Evolutionary conservation across 2,113 vertebrate species (phyloP), one percentile per base, ranked within the genome.

Genomic region (Callospermophilus lateralis): DNA sequence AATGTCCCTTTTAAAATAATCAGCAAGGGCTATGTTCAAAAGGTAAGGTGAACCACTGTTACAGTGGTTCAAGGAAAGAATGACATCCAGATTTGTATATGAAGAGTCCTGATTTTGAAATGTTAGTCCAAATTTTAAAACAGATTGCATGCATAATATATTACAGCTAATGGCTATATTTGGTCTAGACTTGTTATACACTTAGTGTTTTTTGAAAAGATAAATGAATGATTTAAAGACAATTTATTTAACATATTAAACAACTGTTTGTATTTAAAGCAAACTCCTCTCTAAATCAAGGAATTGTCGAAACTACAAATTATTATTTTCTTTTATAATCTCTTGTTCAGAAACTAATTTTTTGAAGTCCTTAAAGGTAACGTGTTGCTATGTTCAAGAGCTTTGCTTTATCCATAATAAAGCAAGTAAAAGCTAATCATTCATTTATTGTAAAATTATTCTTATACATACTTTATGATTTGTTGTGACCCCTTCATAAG

Each of bases 391-490:
- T 0, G 0, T 84, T 65, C 67, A 34, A 30, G 42, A 84, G 0
- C 3, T 96, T 97, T 94, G 22, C 42, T 45, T 70, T 84, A 74
- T 6, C 51, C 8, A 81, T 37, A 89, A 6, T 95, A 93, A 91
- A 96, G 37, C 12, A 58, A 63, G 28, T 88, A 30, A 34, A 17
- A 89, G 37, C 22, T 77, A 91, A 95, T 80, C 34, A 87, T 89
- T 85, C 81, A 0, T 88, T 51, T 84, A 34, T 72, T 81, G 92
- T 96, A 83, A 97, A 85, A 91, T 95, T 86, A 92, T 58, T 34
- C 97, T 96, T 65, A 37, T 92, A 80, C 30, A 61, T 77, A 93
- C 58, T 89, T 91, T 88, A 45, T 94, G 72, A 87, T 96, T 96
- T 93, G 3, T 95, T 95, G 61, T 90, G 39, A 63, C 37, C 89